A percentile compares a stretch with the other conserved stretches of the same genome.
phyloP scores from a whole-genome alignment of 2,888 invertebrate species.

The Colostygia pectinataria region DNA sequence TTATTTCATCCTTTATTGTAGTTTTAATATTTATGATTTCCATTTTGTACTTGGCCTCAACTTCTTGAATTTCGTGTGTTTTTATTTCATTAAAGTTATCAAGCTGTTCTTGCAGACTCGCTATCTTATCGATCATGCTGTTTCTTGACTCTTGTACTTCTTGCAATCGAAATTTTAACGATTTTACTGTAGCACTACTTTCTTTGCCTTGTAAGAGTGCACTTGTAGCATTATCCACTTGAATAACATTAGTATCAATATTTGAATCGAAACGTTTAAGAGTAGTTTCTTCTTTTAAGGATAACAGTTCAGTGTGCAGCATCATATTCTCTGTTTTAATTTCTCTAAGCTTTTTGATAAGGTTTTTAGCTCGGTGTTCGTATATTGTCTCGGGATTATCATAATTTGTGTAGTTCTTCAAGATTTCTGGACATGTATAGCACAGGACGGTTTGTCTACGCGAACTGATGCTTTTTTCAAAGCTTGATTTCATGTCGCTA shows the following conservation, averaged over 20 bases:
- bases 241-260: constrained; percentile 35
- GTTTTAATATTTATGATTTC: constrained; percentile 56
- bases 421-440: constrained; percentile 43
- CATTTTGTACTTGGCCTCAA: constrained; percentile 57
- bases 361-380: constrained; percentile 57
- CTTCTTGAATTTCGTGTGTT: constrained; percentile 58
- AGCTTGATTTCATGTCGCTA: constrained; percentile 31
- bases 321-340: constrained; percentile 67
- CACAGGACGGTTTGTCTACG: constrained; percentile 39
- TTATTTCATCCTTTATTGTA: constrained; percentile 51
- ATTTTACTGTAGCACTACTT: constrained; percentile 49
- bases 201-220: constrained; percentile 40
- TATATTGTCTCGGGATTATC: constrained; percentile 41
- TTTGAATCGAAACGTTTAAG: constrained; percentile 32
- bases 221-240: constrained; percentile 52
- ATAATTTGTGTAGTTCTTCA: constrained; percentile 24
- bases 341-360: constrained; percentile 64
- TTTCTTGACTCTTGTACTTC: constrained; percentile 59
- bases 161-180: constrained; percentile 55
- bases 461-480: constrained; percentile 11
- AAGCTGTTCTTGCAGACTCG: constrained; percentile 52
- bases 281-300: constrained; percentile 52
- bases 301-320: constrained; percentile 55
- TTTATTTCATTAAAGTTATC: constrained; percentile 55
- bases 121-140: constrained; percentile 51